These are phyloP conservation scores for Drosophila kurseongensis DNA, from an alignment of 1,140 invertebrate species.

Conservation along the genomic window DNA sequence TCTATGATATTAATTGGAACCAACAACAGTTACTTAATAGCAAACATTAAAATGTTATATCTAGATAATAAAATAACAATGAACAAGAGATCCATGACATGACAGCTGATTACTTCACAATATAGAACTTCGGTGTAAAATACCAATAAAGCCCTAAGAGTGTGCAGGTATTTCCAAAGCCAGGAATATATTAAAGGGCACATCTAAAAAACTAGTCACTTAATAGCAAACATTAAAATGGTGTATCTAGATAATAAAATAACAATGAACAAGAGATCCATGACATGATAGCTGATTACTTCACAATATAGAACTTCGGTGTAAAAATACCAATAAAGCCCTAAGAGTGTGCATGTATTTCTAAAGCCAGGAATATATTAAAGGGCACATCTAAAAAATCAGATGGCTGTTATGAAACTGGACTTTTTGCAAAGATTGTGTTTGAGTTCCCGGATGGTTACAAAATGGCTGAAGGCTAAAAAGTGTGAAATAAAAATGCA, in stretches of 20 bases:
- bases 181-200: background rate
- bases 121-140: background rate
- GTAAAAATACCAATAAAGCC: background rate
- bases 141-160: background rate
- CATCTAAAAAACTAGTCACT: background rate
- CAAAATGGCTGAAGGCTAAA: too few species aligned
- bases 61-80: background rate
- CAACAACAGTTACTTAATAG: background rate
- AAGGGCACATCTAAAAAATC: background rate
- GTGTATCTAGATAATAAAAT: too few species aligned
- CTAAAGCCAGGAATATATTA: background rate
- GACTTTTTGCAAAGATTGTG: background rate
- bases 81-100: background rate
- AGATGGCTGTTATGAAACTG: background rate
- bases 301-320: background rate
- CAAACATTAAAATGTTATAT: background rate
- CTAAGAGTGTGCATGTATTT: background rate
- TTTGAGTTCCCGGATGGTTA: too few species aligned
- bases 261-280: background rate
- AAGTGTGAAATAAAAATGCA: too few species aligned
- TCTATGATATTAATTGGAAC: background rate
- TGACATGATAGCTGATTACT: background rate
- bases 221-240: too few species aligned
- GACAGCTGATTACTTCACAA: background rate
- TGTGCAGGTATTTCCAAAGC: background rate